Evolutionary conservation across 2,113 vertebrate genomes (phyloP).

Genomic region (Neolamprologus falcicula): DNA sequence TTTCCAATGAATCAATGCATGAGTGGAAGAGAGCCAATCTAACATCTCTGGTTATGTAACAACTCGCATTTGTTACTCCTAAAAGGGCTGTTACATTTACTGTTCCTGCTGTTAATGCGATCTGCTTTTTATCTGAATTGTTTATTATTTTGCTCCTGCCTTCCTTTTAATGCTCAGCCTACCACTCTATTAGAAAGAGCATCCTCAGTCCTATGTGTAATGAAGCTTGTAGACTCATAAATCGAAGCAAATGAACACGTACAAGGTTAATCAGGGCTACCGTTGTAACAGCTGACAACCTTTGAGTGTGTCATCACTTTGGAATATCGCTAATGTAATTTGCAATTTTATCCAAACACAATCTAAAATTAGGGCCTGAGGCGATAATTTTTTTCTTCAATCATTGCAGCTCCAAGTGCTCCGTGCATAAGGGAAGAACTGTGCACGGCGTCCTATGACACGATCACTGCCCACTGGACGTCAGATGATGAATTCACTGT

Average conservation of each 20-base stretch:
- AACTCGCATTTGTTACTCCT: neutral
- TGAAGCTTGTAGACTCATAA: neutral
- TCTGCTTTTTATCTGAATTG: neutral
- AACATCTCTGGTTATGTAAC: neutral
- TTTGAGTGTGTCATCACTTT: neutral
- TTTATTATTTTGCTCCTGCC: neutral
- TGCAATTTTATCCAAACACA: neutral
- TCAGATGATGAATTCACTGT: constrained; percentile 97
- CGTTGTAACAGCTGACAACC: neutral
- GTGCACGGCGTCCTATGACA: constrained; percentile 95
- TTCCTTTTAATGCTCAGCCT: constrained; percentile 17
- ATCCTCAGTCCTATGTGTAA: constrained; percentile 7
- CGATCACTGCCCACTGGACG: constrained; percentile 95
- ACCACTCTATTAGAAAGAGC: constrained; percentile 24
- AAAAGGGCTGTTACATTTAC: neutral
- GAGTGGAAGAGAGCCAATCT: neutral
- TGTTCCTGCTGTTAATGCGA: neutral
- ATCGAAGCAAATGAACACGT: neutral
- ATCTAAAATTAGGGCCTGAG: neutral
- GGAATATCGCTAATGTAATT: neutral
- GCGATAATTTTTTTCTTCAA: neutral
- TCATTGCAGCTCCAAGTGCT: constrained; percentile 61
- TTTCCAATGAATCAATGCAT: neutral
- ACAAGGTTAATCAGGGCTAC: neutral
- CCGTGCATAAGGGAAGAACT: constrained; percentile 92